phyloP scores from a whole-genome alignment of 2,888 invertebrate genomes.

The Catotricha subobsoleta region DNA sequence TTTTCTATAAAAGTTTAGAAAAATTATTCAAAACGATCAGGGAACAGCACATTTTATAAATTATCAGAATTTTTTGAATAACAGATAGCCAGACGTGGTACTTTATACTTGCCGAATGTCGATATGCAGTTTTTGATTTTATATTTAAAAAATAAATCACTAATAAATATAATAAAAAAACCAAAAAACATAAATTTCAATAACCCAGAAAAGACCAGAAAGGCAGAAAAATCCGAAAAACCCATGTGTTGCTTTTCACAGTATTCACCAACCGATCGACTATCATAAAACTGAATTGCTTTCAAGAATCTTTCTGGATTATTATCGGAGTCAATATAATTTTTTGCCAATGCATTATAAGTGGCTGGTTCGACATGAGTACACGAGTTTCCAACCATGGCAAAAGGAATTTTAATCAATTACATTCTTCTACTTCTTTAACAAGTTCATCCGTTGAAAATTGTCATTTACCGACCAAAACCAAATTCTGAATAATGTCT shows the following conservation, averaged over 20 bases:
- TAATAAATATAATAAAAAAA: too few relatives aligned
- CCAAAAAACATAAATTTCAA: too few relatives aligned
- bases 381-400: slow-evolving; percentile 96
- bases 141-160: too few relatives aligned
- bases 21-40: too few relatives aligned
- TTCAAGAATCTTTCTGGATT: slow-evolving; percentile 94
- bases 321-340: slow-evolving; percentile 99
- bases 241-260: slow-evolving; percentile 99
- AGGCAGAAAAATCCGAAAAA: slow-evolving; percentile 93
- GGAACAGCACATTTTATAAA: too few relatives aligned
- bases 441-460: slow-evolving; percentile 98
- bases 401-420: slow-evolving; percentile 79
- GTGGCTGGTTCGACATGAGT: slow-evolving; percentile 91
- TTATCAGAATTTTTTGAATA: too few relatives aligned
- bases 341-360: slow-evolving; percentile 97
- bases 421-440: slow-evolving; percentile 88
- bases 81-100: too few relatives aligned
- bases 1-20: too few relatives aligned
- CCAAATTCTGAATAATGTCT: slow-evolving; percentile 97
- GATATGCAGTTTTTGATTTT: too few relatives aligned
- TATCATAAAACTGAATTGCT: slow-evolving; percentile 81
- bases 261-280: slow-evolving; percentile 90
- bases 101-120: slow-evolving; percentile 95
- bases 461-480: slow-evolving; percentile 91
- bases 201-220: too few relatives aligned